Conservation (phyloP, 2,888 invertebrate genomes). For the Leptopilina myrica region DNA sequence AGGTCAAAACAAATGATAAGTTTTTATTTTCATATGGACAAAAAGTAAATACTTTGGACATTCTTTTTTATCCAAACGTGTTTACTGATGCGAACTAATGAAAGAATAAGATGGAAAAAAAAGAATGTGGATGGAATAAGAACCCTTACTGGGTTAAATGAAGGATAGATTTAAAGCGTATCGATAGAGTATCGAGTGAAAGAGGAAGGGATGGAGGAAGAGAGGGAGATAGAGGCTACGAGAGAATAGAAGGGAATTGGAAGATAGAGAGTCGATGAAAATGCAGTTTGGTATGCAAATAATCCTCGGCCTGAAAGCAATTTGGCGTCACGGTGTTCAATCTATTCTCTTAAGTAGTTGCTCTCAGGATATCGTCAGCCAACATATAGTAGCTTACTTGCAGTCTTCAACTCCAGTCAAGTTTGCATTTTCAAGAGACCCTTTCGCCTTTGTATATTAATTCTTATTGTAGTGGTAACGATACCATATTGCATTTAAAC, state of each 20-base stretch:
- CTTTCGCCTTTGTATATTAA: constrained; percentile 44
- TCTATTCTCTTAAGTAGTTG: constrained; percentile 64
- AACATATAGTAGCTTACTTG: constrained; percentile 46
- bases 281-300: constrained; percentile 64
- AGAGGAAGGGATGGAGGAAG: no score
- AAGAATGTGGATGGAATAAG: no score
- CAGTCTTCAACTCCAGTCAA: constrained; percentile 37
- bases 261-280: constrained; percentile 42
- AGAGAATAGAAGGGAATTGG: not conserved
- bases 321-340: constrained; percentile 68
- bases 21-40: no score
- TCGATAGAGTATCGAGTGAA: no score
- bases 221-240: no score
- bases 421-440: constrained; percentile 47
- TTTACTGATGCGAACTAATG: no score
- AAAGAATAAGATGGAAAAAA: no score
- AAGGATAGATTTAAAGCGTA: no score
- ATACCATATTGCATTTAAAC: constrained; percentile 48
- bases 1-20: no score
- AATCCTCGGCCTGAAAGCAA: constrained; percentile 68
- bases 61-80: no score
- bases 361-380: constrained; percentile 61
- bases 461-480: constrained; percentile 31
- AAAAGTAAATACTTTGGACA: no score
- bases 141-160: no score